Evolutionary conservation across 2,888 invertebrate genomes (phyloP), one percentile per base, ranked within the genome.

Genomic region (Lochmaea capreae): DNA sequence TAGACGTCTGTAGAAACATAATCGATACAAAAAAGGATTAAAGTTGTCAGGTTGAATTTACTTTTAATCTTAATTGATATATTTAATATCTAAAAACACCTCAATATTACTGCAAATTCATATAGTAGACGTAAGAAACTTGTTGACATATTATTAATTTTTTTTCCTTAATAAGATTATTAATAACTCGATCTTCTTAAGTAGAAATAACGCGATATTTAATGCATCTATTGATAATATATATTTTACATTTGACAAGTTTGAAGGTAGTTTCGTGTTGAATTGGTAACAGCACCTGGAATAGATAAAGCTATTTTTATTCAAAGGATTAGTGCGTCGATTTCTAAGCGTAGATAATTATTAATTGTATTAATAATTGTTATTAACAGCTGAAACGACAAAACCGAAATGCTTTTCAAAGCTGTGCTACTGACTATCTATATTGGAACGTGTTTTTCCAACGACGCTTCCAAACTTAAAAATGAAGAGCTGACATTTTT

Each of bases 61-160:
- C 18, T 54, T 54, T 54, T 54, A 54, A 54, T 54, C 54, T 54
- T 54, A 16, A 18, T 54, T 8, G 54, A 54, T 54, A 16, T 18
- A 54, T 54, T 54, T 2, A 46, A 14, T 14, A 46, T 46, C 46
- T 46, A 12, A 46, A 10, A 54, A 54, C 16, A 16, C 54, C 3
- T 18, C n/a, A 16, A 54, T 54, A 54, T n/a, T 54, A 54, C 18
- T 54, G 54, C 18, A 54, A 54, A 54, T 11, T 14, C 5, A 14
- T 46, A 14, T 43, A 12, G 11, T 46, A 46, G 12, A 46, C 3
- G 14, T 46, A 46, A 46, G 46, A 46, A 46, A 46, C 11, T 46
- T 14, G 11, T 46, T 46, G 46, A 46, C 46, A 14, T 46, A 46
- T 39, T 39, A 46, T 11, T 46, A 0, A 0, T 5, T 46, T 46